Conservation (phyloP, 2,113 vertebrate genomes). For the Percina caprodes region DNA sequence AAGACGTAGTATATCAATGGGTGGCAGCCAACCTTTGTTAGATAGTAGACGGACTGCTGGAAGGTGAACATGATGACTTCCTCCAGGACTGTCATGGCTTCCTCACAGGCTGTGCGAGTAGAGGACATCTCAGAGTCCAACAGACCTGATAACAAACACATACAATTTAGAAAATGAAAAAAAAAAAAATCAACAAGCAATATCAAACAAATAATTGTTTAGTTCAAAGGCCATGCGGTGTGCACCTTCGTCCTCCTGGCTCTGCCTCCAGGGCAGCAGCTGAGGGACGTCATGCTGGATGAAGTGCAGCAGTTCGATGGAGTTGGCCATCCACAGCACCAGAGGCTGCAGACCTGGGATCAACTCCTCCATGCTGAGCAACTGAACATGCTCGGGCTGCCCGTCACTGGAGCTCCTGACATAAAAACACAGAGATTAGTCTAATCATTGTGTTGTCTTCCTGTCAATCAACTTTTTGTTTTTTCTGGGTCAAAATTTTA, state of each 20-base stretch:
- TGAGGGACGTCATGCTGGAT: conserved; percentile 84
- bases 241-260: conserved; percentile 62
- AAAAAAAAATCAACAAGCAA: too few species aligned
- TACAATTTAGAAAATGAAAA: background rate
- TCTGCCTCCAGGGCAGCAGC: conserved; percentile 78
- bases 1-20: background rate
- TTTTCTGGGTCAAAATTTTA: too few species aligned
- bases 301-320: conserved; percentile 86
- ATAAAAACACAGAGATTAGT: background rate
- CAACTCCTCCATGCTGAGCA: conserved; percentile 71
- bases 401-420: conserved; percentile 53
- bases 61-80: conserved; percentile 89
- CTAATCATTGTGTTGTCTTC: background rate
- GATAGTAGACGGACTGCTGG: conserved; percentile 87
- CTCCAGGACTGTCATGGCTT: conserved; percentile 86
- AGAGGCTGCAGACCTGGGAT: conserved; percentile 80
- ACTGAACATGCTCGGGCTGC: conserved; percentile 38
- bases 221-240: too few species aligned
- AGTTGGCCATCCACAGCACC: conserved; percentile 86
- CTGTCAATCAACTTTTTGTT: too few species aligned
- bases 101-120: conserved; percentile 81
- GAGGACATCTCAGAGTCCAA: conserved; percentile 73
- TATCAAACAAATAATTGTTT: too few species aligned
- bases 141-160: conserved; percentile 58
- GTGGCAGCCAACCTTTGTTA: conserved; percentile 83